Percentiles rank a stretch among this genome's conserved stretches.
Conservation (phyloP, 2,888 invertebrate genomes). For the Caenorhabditis doughertyi region DNA sequence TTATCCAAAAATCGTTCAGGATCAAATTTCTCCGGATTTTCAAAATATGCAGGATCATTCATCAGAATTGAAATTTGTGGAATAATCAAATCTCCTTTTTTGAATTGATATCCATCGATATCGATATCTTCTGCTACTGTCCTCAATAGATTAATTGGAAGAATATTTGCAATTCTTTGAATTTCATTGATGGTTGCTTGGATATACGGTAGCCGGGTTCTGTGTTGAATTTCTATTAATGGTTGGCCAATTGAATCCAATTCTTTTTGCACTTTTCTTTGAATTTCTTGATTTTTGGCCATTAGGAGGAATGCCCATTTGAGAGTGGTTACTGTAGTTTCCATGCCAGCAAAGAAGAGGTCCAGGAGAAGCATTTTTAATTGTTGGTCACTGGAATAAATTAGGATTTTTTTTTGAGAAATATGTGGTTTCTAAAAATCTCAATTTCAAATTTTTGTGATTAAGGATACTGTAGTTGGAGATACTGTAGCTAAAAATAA, state of each 20-base stretch:
- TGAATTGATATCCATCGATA: conserved; percentile 79
- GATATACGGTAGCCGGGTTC: conserved; percentile 76
- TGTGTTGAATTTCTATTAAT: conserved; percentile 69
- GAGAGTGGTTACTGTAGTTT: conserved; percentile 82
- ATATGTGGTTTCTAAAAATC: no score
- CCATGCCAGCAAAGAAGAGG: conserved; percentile 82
- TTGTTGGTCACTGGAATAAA: conserved; percentile 80
- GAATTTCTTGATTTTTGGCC: conserved; percentile 65
- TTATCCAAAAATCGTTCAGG: conserved; percentile 82
- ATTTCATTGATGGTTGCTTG: conserved; percentile 81
- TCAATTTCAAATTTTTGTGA: no score
- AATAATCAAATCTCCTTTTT: conserved; percentile 78
- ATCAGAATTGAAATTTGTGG: conserved; percentile 81
- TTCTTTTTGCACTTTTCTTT: conserved; percentile 73
- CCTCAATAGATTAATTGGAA: conserved; percentile 82
- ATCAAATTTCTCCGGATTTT: conserved; percentile 78
- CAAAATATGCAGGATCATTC: conserved; percentile 78
- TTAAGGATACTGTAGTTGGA: not conserved
- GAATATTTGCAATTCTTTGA: conserved; percentile 82
- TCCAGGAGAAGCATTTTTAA: conserved; percentile 81
- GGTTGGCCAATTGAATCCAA: conserved; percentile 67
- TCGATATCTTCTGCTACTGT: conserved; percentile 74
- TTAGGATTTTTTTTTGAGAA: no score
- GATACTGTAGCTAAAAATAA: no score
- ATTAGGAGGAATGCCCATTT: conserved; percentile 81